Conservation (phyloP, 1,140 invertebrate genomes). For the Heterodera schachtii region DNA sequence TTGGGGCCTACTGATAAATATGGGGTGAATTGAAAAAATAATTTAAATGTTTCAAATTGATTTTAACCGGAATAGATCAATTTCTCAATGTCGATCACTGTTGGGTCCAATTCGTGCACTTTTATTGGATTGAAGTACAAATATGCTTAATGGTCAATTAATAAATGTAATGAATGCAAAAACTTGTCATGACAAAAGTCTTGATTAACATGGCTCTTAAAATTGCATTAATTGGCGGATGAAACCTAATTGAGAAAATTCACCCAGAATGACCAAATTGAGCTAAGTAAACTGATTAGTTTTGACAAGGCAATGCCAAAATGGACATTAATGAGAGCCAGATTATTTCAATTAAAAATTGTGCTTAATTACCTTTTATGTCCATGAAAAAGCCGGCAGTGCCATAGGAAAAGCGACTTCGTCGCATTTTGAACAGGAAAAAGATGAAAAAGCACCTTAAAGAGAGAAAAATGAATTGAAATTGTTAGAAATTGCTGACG, state of each 20-base stretch:
- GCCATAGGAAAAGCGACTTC: neutral
- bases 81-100: constrained; percentile 23
- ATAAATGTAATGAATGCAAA: neutral
- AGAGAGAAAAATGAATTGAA: neutral
- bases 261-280: too few species aligned
- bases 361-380: neutral
- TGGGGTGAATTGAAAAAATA: neutral
- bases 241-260: neutral
- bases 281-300: too few species aligned
- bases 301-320: too few species aligned
- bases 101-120: constrained; percentile 16
- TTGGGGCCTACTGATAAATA: neutral
- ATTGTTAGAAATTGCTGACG: neutral
- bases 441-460: neutral
- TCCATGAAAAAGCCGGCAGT: neutral
- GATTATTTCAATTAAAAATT: too few species aligned
- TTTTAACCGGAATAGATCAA: constrained; percentile 24
- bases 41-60: neutral
- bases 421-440: neutral
- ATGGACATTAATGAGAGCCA: too few species aligned
- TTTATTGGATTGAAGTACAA: neutral
- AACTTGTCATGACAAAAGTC: too few species aligned
- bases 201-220: too few species aligned
- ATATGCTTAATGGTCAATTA: neutral
- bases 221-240: too few species aligned